phyloP scores from a whole-genome alignment of 1,140 invertebrate genomes.

The Melanaphis sacchari region DNA sequence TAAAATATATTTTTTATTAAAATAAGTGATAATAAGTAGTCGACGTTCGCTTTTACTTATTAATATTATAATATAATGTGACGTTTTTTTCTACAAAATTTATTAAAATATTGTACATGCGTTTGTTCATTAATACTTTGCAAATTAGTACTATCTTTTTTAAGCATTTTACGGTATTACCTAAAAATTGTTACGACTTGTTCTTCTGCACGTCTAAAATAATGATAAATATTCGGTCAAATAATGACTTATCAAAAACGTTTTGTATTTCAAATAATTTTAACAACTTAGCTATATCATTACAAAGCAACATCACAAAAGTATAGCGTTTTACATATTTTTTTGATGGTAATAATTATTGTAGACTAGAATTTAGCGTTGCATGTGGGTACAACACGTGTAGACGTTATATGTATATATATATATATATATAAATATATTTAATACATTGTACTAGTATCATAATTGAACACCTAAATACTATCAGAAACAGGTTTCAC shows the following conservation, averaged over 20 bases:
- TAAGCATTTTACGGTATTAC: background rate
- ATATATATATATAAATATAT: too few relatives aligned
- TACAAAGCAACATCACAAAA: background rate
- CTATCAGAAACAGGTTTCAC: background rate
- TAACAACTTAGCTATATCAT: background rate
- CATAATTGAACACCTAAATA: background rate
- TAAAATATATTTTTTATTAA: background rate
- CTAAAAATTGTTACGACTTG: background rate
- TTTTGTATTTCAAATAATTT: background rate
- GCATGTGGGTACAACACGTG: background rate
- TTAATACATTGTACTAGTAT: background rate
- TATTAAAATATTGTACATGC: background rate
- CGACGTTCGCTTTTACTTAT: background rate
- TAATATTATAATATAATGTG: background rate
- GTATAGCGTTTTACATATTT: background rate
- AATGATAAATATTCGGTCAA: background rate
- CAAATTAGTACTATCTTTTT: background rate
- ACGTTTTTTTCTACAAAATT: background rate
- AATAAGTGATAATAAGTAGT: background rate
- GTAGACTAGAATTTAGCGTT: background rate
- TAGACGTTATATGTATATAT: background rate
- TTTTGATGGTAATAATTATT: background rate
- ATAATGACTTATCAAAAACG: background rate
- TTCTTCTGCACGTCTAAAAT: background rate
- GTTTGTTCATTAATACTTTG: background rate